Base-by-base conservation (phyloP, 2,888 invertebrate species). In the Cantharis rufa region DNA sequence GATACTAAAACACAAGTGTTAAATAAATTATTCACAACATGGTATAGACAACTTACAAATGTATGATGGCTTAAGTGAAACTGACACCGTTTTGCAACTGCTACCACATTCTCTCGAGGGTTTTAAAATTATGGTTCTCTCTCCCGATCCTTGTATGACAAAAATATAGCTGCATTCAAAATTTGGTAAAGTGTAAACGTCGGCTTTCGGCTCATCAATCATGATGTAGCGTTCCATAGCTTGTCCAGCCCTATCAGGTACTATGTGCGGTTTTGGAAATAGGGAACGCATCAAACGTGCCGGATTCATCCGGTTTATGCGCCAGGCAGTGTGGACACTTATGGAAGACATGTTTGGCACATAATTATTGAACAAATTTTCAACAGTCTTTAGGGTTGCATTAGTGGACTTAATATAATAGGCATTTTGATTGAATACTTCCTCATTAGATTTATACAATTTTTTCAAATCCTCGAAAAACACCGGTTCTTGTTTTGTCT, bases 141-240 rank as follows among this genome's bases (percentile, higher is more conserved):
- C 90, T 11, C 96, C 96, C 85, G 91, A 91, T 10, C 93, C 92
- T 85, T 94, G 94, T 80, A 93, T 90, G 13, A 96, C 85, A 87
- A 95, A 93, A 71, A 95, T 92, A 87, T 93, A 94, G 82, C 93
- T 93, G 85, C 96, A 96, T 87, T 96, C 96, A 11, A 95, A 93
- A 83, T 94, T 92, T 10, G 96, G 96, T 86, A 96, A 87, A 78
- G 88, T 86, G 85, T 95, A 95, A 24, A 90, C 88, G 21, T 90
- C 89, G 72, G 94, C 91, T 84, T 91, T 90, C 48, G 92, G 89
- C 82, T 94, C 94, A 85, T 96, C 93, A 72, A 97, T 91, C 75
- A 95, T 90, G 72, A 95, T 84, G 87, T 91, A 95, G 71, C 95
- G 92, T 86, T 96, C 96, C 70, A 94, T 91, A 82, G 93, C 93